Percentiles rank a stretch among this genome's conserved stretches.
These are phyloP conservation scores for Heliconius nattereri DNA, from an alignment of 1,140 invertebrate genomes.

Conservation along the genomic window DNA sequence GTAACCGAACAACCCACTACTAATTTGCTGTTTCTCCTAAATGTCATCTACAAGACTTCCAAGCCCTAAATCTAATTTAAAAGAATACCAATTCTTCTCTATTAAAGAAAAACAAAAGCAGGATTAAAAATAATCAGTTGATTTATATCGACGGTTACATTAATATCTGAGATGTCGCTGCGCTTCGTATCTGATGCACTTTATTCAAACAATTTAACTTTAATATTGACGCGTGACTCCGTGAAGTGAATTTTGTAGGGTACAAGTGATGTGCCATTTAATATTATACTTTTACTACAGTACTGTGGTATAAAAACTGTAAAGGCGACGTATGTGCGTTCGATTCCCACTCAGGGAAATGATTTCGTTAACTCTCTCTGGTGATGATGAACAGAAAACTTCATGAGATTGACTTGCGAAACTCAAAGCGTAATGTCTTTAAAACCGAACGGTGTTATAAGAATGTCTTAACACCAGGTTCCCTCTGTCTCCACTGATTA, in stretches of 20 bases:
- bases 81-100: background rate
- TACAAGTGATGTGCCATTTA: constrained; percentile 35
- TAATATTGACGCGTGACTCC: constrained; percentile 61
- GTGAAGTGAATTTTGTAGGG: constrained; percentile 34
- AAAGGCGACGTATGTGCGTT: too few relatives aligned
- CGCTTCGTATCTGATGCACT: constrained; percentile 52
- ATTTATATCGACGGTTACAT: constrained; percentile 9
- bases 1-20: too few relatives aligned
- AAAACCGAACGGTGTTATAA: too few relatives aligned
- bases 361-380: too few relatives aligned
- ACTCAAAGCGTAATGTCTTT: too few relatives aligned
- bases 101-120: background rate
- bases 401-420: too few relatives aligned
- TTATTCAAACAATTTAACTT: constrained; percentile 68
- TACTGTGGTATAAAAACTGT: too few relatives aligned
- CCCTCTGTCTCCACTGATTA: background rate
- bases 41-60: background rate
- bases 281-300: too few relatives aligned
- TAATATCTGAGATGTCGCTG: constrained; percentile 29
- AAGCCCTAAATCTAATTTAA: background rate
- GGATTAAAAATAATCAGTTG: constrained; percentile 8
- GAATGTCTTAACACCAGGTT: background rate
- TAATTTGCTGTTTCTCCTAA: too few relatives aligned
- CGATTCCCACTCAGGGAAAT: too few relatives aligned
- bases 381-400: background rate